Percentiles rank a stretch among this genome's conserved stretches.
These are phyloP conservation scores for Rattus rattus DNA, from an alignment of 2,113 vertebrate genomes.

Conservation along the genomic window DNA sequence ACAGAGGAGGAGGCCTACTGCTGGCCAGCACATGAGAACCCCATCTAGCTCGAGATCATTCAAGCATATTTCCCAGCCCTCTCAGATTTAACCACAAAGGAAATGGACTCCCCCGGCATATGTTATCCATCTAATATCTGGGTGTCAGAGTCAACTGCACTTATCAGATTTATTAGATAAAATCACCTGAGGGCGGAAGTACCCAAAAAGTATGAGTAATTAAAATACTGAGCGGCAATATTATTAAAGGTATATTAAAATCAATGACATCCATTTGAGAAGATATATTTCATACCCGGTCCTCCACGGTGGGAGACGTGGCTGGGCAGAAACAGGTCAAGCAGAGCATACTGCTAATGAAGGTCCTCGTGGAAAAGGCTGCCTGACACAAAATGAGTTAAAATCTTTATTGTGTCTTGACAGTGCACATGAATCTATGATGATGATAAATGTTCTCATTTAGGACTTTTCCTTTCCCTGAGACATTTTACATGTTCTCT, in stretches of 20 bases:
- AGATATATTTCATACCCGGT: constrained; percentile 77
- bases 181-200: constrained; percentile 73
- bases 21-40: neutral
- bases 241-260: constrained; percentile 83
- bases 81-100: neutral
- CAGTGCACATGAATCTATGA: constrained; percentile 76
- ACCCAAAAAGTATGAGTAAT: constrained; percentile 80
- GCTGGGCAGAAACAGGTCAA: constrained; percentile 75
- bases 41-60: neutral
- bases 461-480: constrained; percentile 76
- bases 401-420: constrained; percentile 81
- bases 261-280: constrained; percentile 81
- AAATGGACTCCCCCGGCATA: neutral
- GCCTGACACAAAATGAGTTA: constrained; percentile 78
- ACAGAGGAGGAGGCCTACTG: neutral
- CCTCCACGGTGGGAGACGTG: constrained; percentile 63
- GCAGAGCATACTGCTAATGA: constrained; percentile 74
- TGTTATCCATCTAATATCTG: constrained; percentile 3
- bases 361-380: constrained; percentile 71
- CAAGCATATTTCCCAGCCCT: neutral
- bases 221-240: constrained; percentile 78
- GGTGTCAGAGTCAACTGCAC: constrained; percentile 56
- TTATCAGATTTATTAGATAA: constrained; percentile 78
- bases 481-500: constrained; percentile 75
- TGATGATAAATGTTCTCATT: constrained; percentile 82